Conservation (phyloP, 2,797 vertebrate genomes). For the Zenarchopterus dispar region DNA sequence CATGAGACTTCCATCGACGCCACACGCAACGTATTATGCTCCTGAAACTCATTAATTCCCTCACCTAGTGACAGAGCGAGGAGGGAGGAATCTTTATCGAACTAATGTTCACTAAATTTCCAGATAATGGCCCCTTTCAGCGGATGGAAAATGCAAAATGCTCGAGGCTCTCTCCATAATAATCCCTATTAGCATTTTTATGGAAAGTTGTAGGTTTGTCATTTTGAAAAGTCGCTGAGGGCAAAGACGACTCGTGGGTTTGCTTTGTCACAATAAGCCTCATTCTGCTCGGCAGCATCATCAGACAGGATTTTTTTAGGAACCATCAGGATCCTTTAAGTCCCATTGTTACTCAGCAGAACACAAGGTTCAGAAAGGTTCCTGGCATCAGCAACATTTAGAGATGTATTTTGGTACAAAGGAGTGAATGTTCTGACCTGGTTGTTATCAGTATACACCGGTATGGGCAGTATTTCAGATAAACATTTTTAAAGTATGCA, state of each 20-base stretch:
- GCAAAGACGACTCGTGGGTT: slow-evolving; percentile 28
- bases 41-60: slow-evolving; percentile 47
- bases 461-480: no score
- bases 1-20: slow-evolving; percentile 17
- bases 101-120: slow-evolving; percentile 63
- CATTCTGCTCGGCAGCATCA: slow-evolving; percentile 1
- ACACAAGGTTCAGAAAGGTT: not conserved
- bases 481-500: no score
- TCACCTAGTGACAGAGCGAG: slow-evolving; percentile 23
- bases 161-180: slow-evolving; percentile 44
- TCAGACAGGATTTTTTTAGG: slow-evolving; percentile 6
- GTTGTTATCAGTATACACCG: no score
- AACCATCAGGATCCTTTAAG: not conserved
- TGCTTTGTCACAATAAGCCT: slow-evolving; percentile 19
- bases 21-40: slow-evolving; percentile 15
- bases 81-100: slow-evolving; percentile 29
- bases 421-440: no score
- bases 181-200: slow-evolving; percentile 80
- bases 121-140: slow-evolving; percentile 64
- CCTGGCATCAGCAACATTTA: not conserved
- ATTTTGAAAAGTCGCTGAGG: slow-evolving; percentile 29
- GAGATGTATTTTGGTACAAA: no score
- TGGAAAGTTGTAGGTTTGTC: slow-evolving; percentile 52
- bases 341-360: not conserved
- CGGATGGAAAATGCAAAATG: slow-evolving; percentile 31